phyloP scores from a whole-genome alignment of 1,140 invertebrate genomes.

The Brachionus angularis region DNA sequence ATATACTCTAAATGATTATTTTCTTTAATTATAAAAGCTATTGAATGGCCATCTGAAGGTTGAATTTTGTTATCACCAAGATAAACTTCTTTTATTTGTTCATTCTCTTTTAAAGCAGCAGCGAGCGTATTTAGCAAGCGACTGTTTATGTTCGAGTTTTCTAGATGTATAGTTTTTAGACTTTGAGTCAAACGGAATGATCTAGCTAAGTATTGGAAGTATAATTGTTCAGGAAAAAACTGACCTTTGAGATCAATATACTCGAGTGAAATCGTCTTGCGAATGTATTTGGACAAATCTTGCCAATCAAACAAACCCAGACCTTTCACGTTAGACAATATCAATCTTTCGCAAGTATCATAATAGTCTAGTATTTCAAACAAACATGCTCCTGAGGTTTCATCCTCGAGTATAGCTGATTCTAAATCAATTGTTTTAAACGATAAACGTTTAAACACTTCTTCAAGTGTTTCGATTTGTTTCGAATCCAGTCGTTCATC shows the following conservation, averaged over 20 bases:
- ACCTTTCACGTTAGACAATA: conserved; percentile 70
- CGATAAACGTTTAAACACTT: conserved; percentile 70
- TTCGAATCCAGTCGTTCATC: conserved; percentile 61
- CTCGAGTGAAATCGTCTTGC: conserved; percentile 69
- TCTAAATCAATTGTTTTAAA: conserved; percentile 69
- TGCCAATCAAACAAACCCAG: conserved; percentile 74
- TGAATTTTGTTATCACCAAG: conserved; percentile 75
- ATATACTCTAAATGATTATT: conserved; percentile 67
- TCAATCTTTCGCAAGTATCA: conserved; percentile 71
- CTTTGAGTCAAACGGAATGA: conserved; percentile 66
- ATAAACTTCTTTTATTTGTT: conserved; percentile 72
- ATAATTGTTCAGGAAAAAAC: conserved; percentile 64
- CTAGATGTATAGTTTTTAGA: conserved; percentile 69
- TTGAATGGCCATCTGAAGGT: conserved; percentile 70
- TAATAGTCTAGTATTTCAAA: conserved; percentile 90
- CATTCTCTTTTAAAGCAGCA: conserved; percentile 73
- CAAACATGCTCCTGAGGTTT: conserved; percentile 59
- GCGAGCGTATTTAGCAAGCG: conserved; percentile 65
- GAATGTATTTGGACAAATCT: conserved; percentile 71
- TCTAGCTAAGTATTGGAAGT: conserved; percentile 67
- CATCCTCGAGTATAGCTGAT: conserved; percentile 54
- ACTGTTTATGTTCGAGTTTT: conserved; percentile 68
- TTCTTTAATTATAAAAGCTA: conserved; percentile 62
- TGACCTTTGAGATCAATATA: conserved; percentile 67
- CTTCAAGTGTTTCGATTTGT: conserved; percentile 70